A percentile compares a stretch with the other conserved stretches of the same genome.
Evolutionary conservation across 1,140 invertebrate species (phyloP).

Genomic region (Heterodera carotae): DNA sequence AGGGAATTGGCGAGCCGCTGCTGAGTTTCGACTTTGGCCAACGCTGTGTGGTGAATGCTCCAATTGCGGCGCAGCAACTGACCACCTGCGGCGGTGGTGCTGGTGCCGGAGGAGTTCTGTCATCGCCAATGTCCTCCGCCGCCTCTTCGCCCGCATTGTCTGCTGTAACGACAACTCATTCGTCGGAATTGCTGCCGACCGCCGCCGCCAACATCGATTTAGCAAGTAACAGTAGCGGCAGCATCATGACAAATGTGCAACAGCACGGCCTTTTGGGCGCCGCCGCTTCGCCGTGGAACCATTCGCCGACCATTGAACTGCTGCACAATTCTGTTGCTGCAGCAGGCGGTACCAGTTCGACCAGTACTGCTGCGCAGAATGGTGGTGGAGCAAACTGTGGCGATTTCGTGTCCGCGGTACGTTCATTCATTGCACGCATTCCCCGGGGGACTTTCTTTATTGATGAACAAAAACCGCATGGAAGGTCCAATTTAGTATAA

Average conservation of each 20-base stretch:
- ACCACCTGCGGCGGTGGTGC: background rate
- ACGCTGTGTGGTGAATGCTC: slow-evolving; percentile 5
- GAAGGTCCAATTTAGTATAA: no score
- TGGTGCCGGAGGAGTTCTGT: no score
- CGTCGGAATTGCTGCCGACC: background rate
- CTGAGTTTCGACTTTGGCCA: slow-evolving; percentile 18
- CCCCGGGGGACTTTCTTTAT: no score
- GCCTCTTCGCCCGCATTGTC: no score
- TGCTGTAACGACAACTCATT: background rate
- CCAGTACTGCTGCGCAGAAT: background rate
- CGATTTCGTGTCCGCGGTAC: slow-evolving; percentile 26
- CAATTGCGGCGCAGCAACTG: no score
- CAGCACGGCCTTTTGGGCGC: no score
- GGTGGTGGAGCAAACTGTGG: background rate
- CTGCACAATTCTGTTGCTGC: background rate
- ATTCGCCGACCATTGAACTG: background rate
- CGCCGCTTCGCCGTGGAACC: no score
- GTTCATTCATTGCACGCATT: no score
- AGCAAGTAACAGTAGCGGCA: no score
- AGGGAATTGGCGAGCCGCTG: slow-evolving; percentile 76
- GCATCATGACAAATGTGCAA: no score
- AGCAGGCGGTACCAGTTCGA: background rate
- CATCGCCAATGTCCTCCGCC: no score
- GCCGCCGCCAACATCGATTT: background rate
- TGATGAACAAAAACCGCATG: no score